These are phyloP conservation scores for Saccopteryx leptura DNA, from an alignment of 2,113 vertebrate species.

Conservation along the genomic window DNA sequence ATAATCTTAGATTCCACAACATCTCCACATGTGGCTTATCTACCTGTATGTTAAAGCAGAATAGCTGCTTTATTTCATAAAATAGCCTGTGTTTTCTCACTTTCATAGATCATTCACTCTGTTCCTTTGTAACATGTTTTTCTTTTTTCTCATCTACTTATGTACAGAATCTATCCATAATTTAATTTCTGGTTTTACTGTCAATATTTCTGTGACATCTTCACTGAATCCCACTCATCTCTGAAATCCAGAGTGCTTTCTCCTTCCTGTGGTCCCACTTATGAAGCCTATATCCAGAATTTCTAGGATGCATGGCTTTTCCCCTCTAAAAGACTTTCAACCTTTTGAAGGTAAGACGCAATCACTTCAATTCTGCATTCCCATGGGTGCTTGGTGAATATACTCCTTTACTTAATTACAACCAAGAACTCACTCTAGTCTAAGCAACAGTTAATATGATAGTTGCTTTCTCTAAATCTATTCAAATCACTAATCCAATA, in stretches of 20 bases:
- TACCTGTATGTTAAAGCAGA: not conserved
- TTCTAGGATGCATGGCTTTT: not conserved
- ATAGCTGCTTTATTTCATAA: not conserved
- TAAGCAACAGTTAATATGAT: not conserved
- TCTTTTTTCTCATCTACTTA: not conserved
- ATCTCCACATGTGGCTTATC: not conserved
- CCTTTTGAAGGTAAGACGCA: not conserved
- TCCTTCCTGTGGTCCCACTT: not conserved
- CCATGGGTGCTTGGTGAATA: not conserved
- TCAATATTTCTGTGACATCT: not conserved
- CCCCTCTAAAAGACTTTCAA: not conserved
- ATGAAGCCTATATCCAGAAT: not conserved
- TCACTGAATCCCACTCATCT: not conserved
- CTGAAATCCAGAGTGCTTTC: not conserved
- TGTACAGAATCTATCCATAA: not conserved
- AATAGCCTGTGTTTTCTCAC: not conserved
- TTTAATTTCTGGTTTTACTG: not conserved
- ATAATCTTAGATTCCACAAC: not conserved
- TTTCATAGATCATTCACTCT: not conserved
- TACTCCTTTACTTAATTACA: not conserved
- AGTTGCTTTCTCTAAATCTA: not conserved
- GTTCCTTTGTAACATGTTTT: not conserved
- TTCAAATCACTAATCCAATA: constrained; percentile 42
- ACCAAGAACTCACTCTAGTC: not conserved
- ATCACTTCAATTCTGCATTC: not conserved